Conservation (phyloP, 2,797 vertebrate genomes). For the Nothura maculosa region DNA sequence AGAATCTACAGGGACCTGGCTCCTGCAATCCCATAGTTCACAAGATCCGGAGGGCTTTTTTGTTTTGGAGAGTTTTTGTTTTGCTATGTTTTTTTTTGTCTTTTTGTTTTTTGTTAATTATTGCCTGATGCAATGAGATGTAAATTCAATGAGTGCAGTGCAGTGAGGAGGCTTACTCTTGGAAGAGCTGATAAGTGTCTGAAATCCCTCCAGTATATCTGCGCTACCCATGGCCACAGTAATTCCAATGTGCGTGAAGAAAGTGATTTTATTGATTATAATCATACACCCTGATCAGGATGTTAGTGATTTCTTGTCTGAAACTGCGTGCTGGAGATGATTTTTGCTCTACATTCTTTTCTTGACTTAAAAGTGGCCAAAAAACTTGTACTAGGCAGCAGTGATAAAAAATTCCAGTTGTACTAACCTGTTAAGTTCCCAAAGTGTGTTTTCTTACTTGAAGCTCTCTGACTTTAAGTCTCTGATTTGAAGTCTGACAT, state of each 20-base stretch:
- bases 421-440: slow-evolving; percentile 45
- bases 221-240: background rate
- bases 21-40: background rate
- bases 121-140: background rate
- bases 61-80: background rate
- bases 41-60: background rate
- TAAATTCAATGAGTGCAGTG: background rate
- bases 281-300: slow-evolving; percentile 31
- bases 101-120: background rate
- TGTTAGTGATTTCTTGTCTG: slow-evolving; percentile 1
- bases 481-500: slow-evolving; percentile 20
- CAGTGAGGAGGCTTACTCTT: background rate
- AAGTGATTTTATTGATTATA: slow-evolving; percentile 26
- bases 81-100: background rate
- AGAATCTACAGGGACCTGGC: background rate
- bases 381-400: slow-evolving; percentile 31
- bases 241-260: slow-evolving; percentile 40
- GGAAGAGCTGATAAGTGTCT: slow-evolving; percentile 6
- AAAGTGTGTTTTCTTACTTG: slow-evolving; percentile 12
- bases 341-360: slow-evolving; percentile 6
- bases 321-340: background rate
- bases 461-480: background rate
- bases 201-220: background rate
- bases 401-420: background rate
- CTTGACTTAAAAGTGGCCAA: slow-evolving; percentile 11